A percentile compares a stretch with the other conserved stretches of the same genome.
Conservation (phyloP, 1,140 invertebrate species). For the Lethocerus indicus region DNA sequence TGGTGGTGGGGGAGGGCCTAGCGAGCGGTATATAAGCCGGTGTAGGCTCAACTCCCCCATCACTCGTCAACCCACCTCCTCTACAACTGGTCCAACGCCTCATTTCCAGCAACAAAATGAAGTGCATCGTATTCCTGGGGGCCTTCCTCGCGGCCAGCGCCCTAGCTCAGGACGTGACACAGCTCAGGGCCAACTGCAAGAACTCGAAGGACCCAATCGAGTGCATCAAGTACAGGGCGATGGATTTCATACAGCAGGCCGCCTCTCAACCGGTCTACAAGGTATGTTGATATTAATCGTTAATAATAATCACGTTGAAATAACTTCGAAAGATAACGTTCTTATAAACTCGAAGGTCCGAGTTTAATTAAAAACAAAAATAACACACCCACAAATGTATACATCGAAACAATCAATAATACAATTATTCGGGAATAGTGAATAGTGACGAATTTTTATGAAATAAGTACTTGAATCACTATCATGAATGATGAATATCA, state of each 20-base stretch:
- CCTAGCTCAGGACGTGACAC: conserved; percentile 37
- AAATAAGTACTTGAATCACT: too few relatives aligned
- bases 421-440: too few relatives aligned
- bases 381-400: too few relatives aligned
- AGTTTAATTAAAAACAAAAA: too few relatives aligned
- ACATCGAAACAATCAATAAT: too few relatives aligned
- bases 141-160: conserved; percentile 1
- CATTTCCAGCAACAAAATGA: not conserved
- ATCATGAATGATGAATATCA: too few relatives aligned
- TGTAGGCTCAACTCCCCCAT: not conserved
- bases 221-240: conserved; percentile 64
- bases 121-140: not conserved
- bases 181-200: conserved; percentile 49
- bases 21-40: not conserved
- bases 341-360: too few relatives aligned
- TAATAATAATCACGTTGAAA: not conserved
- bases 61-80: not conserved
- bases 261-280: conserved; percentile 59
- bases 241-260: conserved; percentile 55
- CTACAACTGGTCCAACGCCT: not conserved
- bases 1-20: not conserved
- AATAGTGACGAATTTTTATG: too few relatives aligned
- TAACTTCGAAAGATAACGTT: too few relatives aligned
- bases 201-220: conserved; percentile 56
- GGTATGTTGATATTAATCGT: conserved; percentile 28